Evolutionary conservation across 2,888 invertebrate species (phyloP).

Genomic region (Rhagonycha fulva): DNA sequence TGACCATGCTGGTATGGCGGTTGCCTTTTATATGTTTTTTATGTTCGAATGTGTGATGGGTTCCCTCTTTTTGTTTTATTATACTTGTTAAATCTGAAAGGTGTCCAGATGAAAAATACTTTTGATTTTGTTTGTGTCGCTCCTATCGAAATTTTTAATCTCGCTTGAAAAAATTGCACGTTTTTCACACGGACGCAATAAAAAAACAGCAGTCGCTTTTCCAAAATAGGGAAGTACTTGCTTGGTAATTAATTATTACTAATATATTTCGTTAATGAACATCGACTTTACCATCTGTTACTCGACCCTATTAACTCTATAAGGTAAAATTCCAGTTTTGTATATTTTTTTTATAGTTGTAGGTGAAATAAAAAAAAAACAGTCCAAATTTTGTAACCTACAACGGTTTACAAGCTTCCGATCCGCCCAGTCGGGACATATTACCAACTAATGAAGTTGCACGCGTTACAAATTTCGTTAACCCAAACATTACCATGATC

Average conservation of each 20-base stretch:
- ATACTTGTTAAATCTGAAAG: conserved; percentile 21
- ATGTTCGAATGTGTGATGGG: conserved; percentile 26
- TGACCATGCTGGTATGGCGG: conserved; percentile 16
- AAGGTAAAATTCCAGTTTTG: neutral
- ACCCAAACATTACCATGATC: conserved; percentile 9
- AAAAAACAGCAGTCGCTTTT: neutral
- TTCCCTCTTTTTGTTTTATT: conserved; percentile 15
- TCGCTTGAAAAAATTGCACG: neutral
- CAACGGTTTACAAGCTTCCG: conserved; percentile 15
- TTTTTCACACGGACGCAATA: neutral
- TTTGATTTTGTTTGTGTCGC: neutral
- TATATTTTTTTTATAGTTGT: neutral
- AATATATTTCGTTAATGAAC: neutral
- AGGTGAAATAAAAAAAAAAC: neutral
- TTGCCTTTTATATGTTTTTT: conserved; percentile 21
- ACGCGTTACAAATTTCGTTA: conserved; percentile 20
- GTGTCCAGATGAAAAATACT: conserved; percentile 28
- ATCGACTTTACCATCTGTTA: conserved; percentile 21
- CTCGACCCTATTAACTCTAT: conserved; percentile 1
- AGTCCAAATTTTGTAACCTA: conserved; percentile 7
- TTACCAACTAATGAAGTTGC: conserved; percentile 21
- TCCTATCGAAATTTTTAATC: neutral
- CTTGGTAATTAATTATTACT: neutral
- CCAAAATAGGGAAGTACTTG: neutral
- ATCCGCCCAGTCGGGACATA: conserved; percentile 21